phyloP scores from a whole-genome alignment of 2,797 vertebrate genomes.

The Neosilurus mollespiculum region DNA sequence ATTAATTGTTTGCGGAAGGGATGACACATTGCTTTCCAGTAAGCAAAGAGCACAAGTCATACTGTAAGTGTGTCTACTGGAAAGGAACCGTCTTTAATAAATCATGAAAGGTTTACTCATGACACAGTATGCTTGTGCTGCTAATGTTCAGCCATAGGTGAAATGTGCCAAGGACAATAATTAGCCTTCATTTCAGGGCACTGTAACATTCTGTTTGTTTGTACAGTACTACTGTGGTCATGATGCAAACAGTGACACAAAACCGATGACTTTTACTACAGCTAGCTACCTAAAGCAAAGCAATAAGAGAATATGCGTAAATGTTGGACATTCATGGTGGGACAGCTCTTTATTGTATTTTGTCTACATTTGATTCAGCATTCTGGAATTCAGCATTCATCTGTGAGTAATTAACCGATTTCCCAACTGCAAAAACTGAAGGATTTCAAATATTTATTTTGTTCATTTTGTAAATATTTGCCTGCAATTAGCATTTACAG shows the following conservation, averaged over 20 bases:
- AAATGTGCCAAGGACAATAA: conserved; percentile 49
- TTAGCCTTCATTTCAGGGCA: conserved; percentile 26
- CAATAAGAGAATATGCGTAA: conserved; percentile 2
- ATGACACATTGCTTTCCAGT: conserved; percentile 14
- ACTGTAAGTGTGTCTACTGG: conserved; percentile 20
- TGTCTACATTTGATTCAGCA: neutral
- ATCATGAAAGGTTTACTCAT: conserved; percentile 48
- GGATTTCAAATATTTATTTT: conserved; percentile 25
- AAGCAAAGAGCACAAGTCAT: conserved; percentile 32
- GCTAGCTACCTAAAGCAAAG: neutral
- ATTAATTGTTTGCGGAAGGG: conserved; percentile 12
- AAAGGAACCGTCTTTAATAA: conserved; percentile 37
- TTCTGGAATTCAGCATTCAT: neutral
- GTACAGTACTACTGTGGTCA: conserved; percentile 18
- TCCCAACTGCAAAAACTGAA: conserved; percentile 5
- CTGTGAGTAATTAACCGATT: neutral
- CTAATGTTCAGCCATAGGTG: conserved; percentile 31
- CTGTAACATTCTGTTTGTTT: conserved; percentile 40
- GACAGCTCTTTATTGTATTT: neutral
- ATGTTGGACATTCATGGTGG: neutral
- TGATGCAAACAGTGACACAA: conserved; percentile 34
- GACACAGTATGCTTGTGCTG: conserved; percentile 34
- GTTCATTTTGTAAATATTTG: conserved; percentile 36
- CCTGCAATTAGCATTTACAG: conserved; percentile 4
- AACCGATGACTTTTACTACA: conserved; percentile 33